These are phyloP conservation scores for Polymixis flavicincta DNA, from an alignment of 2,888 invertebrate species.

Conservation along the genomic window DNA sequence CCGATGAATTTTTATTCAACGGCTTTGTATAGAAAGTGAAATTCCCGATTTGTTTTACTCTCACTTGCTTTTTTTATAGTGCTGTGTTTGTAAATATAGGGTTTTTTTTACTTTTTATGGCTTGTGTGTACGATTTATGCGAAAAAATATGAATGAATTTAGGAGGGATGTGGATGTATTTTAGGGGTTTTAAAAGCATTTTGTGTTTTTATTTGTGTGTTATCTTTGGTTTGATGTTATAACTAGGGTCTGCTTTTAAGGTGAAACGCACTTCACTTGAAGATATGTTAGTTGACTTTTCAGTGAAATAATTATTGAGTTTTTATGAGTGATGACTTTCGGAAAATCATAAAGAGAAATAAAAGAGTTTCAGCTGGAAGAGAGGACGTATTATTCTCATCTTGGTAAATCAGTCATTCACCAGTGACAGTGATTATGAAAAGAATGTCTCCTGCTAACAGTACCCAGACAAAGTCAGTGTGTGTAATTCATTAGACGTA, in stretches of 20 bases:
- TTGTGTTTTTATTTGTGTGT: not conserved
- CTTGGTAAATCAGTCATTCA: not conserved
- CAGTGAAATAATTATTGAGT: too few species aligned
- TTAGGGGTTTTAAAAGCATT: not conserved
- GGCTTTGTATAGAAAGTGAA: slow-evolving; percentile 71
- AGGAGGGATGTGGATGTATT: not conserved
- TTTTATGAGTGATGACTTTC: too few species aligned
- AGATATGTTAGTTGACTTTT: not conserved
- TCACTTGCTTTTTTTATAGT: slow-evolving; percentile 40
- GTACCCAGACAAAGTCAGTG: too few species aligned
- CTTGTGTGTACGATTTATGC: slow-evolving; percentile 36
- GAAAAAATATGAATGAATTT: slow-evolving; percentile 46
- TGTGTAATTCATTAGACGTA: too few species aligned
- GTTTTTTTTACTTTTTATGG: slow-evolving; percentile 47
- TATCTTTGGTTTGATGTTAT: not conserved
- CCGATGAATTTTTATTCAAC: slow-evolving; percentile 67
- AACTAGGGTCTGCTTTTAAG: not conserved
- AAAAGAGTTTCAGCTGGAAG: not conserved
- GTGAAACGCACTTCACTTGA: not conserved
- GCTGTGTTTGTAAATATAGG: slow-evolving; percentile 55
- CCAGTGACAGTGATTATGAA: not conserved
- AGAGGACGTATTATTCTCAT: not conserved
- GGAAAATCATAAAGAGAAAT: not conserved
- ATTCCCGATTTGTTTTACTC: slow-evolving; percentile 62
- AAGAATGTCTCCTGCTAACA: not conserved